Percentiles rank a stretch among this genome's conserved stretches.
These are phyloP conservation scores for Tor tambroides DNA, from an alignment of 2,113 vertebrate species.

Conservation along the genomic window DNA sequence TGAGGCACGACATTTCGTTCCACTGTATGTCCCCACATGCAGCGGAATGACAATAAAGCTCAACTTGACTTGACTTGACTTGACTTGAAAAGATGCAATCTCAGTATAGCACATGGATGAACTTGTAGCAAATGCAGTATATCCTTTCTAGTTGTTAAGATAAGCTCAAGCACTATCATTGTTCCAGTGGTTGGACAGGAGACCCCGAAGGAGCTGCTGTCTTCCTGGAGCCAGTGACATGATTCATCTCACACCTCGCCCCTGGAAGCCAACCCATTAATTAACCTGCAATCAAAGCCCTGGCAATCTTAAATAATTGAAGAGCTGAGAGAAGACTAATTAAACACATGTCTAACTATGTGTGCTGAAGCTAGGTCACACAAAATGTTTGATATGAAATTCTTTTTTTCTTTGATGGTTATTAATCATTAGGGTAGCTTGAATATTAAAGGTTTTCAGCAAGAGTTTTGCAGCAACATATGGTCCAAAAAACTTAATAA, in stretches of 20 bases:
- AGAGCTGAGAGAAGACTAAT: conserved; percentile 41
- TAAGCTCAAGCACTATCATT: conserved; percentile 18
- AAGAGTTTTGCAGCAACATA: not conserved
- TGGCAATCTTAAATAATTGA: conserved; percentile 53
- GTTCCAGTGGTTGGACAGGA: conserved; percentile 8
- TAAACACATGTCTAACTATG: conserved; percentile 24
- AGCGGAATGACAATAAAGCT: too few relatives aligned
- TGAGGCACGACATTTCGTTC: too few relatives aligned
- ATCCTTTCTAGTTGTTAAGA: not conserved
- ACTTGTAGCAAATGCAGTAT: not conserved
- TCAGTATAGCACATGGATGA: not conserved
- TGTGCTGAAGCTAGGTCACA: conserved; percentile 26
- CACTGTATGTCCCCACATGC: too few relatives aligned
- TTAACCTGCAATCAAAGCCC: conserved; percentile 52
- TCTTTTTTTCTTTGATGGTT: conserved; percentile 19
- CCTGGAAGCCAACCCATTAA: conserved; percentile 39
- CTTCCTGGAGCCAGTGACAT: conserved; percentile 27
- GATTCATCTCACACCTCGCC: conserved; percentile 38
- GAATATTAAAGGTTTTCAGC: not conserved
- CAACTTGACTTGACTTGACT: too few relatives aligned
- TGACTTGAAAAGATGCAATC: not conserved
- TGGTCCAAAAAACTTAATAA: conserved; percentile 1
- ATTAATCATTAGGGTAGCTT: conserved; percentile 2
- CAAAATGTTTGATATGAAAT: conserved; percentile 34
- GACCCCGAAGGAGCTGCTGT: not conserved